Evolutionary conservation across 1,140 invertebrate species (phyloP).

Genomic region (Diorhabda carinulata): DNA sequence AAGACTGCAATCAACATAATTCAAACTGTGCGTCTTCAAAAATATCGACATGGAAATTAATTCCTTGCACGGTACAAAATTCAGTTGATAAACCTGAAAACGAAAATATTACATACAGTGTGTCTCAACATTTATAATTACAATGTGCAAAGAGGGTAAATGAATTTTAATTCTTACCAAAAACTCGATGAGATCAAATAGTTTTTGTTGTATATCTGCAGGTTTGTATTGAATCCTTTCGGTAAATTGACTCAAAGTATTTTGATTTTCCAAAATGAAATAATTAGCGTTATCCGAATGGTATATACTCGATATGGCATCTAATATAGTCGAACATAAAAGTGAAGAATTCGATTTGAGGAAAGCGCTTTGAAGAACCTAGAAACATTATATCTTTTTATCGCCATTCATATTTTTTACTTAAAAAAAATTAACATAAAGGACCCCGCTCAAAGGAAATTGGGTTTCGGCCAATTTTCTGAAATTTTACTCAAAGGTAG

Average conservation of each 20-base stretch:
- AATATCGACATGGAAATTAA: conserved; percentile 92
- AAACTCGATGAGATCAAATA: conserved; percentile 93
- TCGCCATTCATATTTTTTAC: too few relatives aligned
- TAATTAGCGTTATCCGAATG: conserved; percentile 98
- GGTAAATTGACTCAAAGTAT: conserved; percentile 92
- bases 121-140: too few relatives aligned
- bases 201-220: conserved; percentile 89
- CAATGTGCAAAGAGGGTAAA: too few relatives aligned
- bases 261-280: conserved; percentile 95
- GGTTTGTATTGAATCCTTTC: conserved; percentile 92
- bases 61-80: conserved; percentile 98
- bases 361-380: conserved; percentile 92
- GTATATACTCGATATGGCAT: conserved; percentile 94
- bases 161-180: conserved; percentile 49
- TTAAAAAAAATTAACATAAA: too few relatives aligned
- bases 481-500: too few relatives aligned
- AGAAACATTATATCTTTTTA: conserved; percentile 38
- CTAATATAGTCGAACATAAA: conserved; percentile 85
- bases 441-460: too few relatives aligned
- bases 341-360: conserved; percentile 80
- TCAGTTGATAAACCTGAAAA: conserved; percentile 80
- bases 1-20: conserved; percentile 78
- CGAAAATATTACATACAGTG: background rate
- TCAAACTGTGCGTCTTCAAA: conserved; percentile 69
- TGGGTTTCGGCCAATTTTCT: too few relatives aligned